A percentile compares a stretch with the other conserved stretches of the same genome.
Evolutionary conservation across 2,113 vertebrate genomes (phyloP).

Genomic region (Amia ocellicauda): DNA sequence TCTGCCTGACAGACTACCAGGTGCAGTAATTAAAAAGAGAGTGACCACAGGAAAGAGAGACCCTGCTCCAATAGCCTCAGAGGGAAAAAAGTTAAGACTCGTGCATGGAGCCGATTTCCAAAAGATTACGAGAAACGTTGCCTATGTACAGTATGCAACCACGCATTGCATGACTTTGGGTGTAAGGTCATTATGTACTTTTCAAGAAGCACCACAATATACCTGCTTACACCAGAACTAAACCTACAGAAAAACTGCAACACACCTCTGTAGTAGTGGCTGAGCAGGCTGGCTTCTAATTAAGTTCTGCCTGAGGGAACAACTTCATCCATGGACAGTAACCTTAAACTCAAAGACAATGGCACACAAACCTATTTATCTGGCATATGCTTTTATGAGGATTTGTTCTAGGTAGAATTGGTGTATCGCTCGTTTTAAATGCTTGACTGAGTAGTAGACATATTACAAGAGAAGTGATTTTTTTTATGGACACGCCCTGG

Average conservation of each 20-base stretch:
- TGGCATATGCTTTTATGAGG: too few species aligned
- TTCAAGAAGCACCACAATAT: neutral
- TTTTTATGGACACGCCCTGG: too few species aligned
- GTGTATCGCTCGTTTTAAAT: too few species aligned
- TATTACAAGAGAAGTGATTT: too few species aligned
- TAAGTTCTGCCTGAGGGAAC: constrained; percentile 19
- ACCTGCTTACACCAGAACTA: neutral
- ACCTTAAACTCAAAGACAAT: too few species aligned
- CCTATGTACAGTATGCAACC: too few species aligned
- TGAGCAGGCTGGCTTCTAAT: constrained; percentile 22
- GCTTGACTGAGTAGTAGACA: too few species aligned
- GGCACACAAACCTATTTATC: neutral
- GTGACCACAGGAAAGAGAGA: neutral
- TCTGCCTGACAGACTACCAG: neutral
- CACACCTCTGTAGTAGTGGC: neutral
- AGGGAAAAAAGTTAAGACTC: too few species aligned
- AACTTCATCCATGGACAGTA: too few species aligned
- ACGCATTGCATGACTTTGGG: neutral
- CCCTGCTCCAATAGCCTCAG: neutral
- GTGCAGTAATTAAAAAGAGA: neutral
- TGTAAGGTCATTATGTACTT: neutral
- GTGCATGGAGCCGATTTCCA: too few species aligned
- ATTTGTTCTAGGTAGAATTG: too few species aligned
- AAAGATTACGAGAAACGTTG: too few species aligned
- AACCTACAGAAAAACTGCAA: neutral